phyloP scores from a whole-genome alignment of 2,888 invertebrate genomes.

The Priocnemis perturbator region DNA sequence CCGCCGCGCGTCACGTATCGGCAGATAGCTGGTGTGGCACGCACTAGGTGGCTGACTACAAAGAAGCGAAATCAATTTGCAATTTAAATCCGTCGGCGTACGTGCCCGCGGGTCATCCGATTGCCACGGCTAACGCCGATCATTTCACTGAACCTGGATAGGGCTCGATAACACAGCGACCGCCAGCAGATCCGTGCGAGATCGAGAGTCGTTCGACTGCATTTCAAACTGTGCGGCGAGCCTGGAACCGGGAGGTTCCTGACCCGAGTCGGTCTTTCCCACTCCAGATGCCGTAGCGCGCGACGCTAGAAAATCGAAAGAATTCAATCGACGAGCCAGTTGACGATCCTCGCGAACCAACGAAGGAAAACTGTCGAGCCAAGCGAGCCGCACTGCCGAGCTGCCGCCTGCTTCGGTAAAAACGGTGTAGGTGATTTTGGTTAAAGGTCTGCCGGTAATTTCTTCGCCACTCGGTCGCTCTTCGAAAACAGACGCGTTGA shows the following conservation, averaged over 20 bases:
- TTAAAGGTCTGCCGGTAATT: conserved; percentile 34
- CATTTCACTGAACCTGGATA: conserved; percentile 60
- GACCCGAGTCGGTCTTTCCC: conserved; percentile 25
- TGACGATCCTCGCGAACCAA: too few species aligned
- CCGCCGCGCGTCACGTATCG: conserved; percentile 32
- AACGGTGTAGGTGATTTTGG: neutral
- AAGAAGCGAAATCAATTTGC: conserved; percentile 73
- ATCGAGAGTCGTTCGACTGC: conserved; percentile 51
- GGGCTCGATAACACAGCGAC: conserved; percentile 55
- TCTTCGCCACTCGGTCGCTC: conserved; percentile 40
- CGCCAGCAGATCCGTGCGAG: conserved; percentile 45
- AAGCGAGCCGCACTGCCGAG: too few species aligned
- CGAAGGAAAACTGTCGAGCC: too few species aligned
- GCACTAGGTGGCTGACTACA: conserved; percentile 71
- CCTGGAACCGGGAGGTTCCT: conserved; percentile 26
- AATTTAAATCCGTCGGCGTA: conserved; percentile 71
- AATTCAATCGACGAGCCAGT: too few species aligned
- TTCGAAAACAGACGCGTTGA: conserved; percentile 51
- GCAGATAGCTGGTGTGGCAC: conserved; percentile 51
- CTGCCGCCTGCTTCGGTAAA: neutral
- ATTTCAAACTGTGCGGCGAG: conserved; percentile 35
- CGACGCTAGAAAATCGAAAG: too few species aligned
- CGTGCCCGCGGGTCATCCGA: conserved; percentile 71
- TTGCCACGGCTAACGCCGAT: conserved; percentile 54
- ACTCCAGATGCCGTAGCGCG: neutral